Conservation (phyloP, 1,140 invertebrate genomes). For the Meloidogyne hapla region DNA sequence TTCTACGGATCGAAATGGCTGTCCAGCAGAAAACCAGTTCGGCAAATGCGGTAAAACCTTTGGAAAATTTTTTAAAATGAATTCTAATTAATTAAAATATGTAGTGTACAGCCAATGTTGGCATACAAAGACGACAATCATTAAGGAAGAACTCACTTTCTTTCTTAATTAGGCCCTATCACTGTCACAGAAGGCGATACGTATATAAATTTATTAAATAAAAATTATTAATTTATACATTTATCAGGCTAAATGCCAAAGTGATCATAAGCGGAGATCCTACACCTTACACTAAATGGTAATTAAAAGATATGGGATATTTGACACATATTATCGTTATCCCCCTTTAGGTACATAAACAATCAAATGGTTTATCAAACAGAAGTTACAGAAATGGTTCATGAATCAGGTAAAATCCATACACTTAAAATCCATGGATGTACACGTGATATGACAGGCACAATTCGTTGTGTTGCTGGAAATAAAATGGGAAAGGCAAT, state of each 20-base stretch:
- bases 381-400: slow-evolving; percentile 60
- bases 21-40: slow-evolving; percentile 58
- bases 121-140: slow-evolving; percentile 52
- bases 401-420: slow-evolving; percentile 60
- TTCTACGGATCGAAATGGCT: slow-evolving; percentile 39
- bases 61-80: neutral
- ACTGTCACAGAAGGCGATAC: slow-evolving; percentile 58
- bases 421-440: slow-evolving; percentile 91
- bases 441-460: slow-evolving; percentile 82
- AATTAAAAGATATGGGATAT: neutral
- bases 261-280: slow-evolving; percentile 61
- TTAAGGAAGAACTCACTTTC: slow-evolving; percentile 57
- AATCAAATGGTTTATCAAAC: slow-evolving; percentile 59
- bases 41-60: slow-evolving; percentile 43
- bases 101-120: slow-evolving; percentile 54
- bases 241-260: slow-evolving; percentile 47
- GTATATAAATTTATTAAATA: neutral
- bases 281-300: slow-evolving; percentile 58
- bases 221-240: neutral
- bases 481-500: slow-evolving; percentile 83
- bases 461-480: slow-evolving; percentile 83
- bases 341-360: slow-evolving; percentile 55
- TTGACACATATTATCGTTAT: no score
- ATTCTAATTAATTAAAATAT: no score
- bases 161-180: slow-evolving; percentile 54